Percentiles rank a stretch among this genome's conserved stretches.
Evolutionary conservation across 1,140 invertebrate genomes (phyloP).

Genomic region (Leucophenga varia): DNA sequence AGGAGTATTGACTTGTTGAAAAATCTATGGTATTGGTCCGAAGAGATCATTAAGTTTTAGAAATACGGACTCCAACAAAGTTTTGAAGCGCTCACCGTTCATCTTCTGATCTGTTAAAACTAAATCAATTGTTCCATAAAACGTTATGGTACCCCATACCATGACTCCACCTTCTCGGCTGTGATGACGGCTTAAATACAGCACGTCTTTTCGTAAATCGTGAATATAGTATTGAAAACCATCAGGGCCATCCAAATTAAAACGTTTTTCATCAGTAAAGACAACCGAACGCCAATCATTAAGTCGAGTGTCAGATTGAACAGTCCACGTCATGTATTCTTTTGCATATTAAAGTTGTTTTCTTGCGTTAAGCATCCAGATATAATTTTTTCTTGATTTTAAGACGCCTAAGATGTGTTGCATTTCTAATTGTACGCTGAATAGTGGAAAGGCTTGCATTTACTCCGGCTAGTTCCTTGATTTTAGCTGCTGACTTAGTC

Average conservation of each 20-base stretch:
- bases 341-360: slow-evolving; percentile 13
- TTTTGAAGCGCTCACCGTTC: slow-evolving; percentile 14
- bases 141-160: slow-evolving; percentile 15
- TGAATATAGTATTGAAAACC: slow-evolving; percentile 12
- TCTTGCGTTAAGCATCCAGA: slow-evolving; percentile 12
- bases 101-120: slow-evolving; percentile 14
- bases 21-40: slow-evolving; percentile 5
- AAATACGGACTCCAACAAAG: slow-evolving; percentile 10
- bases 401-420: slow-evolving; percentile 13
- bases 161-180: slow-evolving; percentile 12
- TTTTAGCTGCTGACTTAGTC: too few species aligned
- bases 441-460: slow-evolving; percentile 17
- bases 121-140: slow-evolving; percentile 18
- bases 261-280: slow-evolving; percentile 16
- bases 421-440: slow-evolving; percentile 17
- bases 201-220: slow-evolving; percentile 12
- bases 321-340: slow-evolving; percentile 11
- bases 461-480: too few species aligned
- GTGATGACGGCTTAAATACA: slow-evolving; percentile 13
- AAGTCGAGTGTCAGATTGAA: slow-evolving; percentile 14
- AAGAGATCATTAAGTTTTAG: slow-evolving; percentile 11
- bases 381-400: slow-evolving; percentile 17
- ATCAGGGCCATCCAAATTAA: slow-evolving; percentile 9
- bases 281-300: slow-evolving; percentile 17
- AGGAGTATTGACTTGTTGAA: slow-evolving; percentile 12